These are phyloP conservation scores for Machaerirhynchus nigripectus DNA, from an alignment of 2,113 vertebrate genomes.

Conservation along the genomic window DNA sequence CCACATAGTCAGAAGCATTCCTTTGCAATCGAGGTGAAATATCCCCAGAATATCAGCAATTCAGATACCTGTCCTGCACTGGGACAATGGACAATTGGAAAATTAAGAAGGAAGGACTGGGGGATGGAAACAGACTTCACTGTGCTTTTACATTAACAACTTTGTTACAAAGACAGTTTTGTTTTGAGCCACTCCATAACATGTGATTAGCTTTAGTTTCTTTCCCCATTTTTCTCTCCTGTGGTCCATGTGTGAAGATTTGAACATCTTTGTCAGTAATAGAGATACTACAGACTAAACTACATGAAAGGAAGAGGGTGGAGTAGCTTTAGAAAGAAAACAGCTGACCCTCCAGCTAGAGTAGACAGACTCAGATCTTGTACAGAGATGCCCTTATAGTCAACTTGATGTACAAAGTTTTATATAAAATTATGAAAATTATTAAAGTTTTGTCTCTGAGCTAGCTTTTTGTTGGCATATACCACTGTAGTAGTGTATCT, in stretches of 20 bases:
- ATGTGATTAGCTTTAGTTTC: neutral
- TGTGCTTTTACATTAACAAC: neutral
- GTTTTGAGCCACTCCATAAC: neutral
- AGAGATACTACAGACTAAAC: neutral
- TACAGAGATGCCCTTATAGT: neutral
- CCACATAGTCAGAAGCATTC: neutral
- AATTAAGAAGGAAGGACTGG: neutral
- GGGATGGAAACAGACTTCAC: neutral
- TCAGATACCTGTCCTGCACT: neutral
- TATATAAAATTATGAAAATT: neutral
- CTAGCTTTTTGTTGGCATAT: neutral
- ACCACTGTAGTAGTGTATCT: neutral
- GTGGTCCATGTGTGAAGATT: neutral
- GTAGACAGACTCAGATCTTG: neutral
- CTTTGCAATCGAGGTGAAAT: neutral
- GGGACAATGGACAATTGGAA: neutral
- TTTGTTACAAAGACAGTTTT: neutral
- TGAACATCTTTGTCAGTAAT: neutral
- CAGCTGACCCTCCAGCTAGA: neutral
- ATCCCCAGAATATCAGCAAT: neutral
- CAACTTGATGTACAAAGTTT: neutral
- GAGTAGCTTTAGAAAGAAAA: too few species aligned
- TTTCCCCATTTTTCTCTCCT: neutral
- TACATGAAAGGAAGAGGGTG: neutral
- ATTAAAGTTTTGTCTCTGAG: neutral